Evolutionary conservation across 2,888 invertebrate genomes (phyloP).

Genomic region (Drosophila cracens): DNA sequence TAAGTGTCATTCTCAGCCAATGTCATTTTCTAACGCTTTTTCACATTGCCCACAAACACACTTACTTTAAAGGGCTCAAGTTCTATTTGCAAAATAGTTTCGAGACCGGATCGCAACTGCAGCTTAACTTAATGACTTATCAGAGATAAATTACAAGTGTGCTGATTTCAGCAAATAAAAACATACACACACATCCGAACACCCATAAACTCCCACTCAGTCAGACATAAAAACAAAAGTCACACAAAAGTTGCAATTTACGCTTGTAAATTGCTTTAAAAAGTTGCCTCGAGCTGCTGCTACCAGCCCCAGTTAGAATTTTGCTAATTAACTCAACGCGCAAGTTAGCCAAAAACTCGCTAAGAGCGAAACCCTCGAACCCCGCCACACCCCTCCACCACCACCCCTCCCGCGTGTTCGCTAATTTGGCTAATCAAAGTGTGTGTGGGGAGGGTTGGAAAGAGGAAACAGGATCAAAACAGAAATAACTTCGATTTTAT

Average conservation of each 20-base stretch:
- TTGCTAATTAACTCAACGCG: conserved; percentile 77
- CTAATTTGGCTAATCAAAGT: conserved; percentile 79
- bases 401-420: conserved; percentile 42
- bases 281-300: conserved; percentile 59
- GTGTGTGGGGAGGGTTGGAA: conserved; percentile 19
- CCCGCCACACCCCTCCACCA: background rate
- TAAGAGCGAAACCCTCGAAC: conserved; percentile 23
- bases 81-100: conserved; percentile 29
- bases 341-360: conserved; percentile 55
- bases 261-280: conserved; percentile 81
- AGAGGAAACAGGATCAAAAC: conserved; percentile 33
- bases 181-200: background rate
- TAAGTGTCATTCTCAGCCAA: conserved; percentile 3
- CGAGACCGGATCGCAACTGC: conserved; percentile 10
- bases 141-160: conserved; percentile 67
- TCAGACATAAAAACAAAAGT: conserved; percentile 45
- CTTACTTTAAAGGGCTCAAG: background rate
- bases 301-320: conserved; percentile 69
- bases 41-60: background rate
- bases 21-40: conserved; percentile 29
- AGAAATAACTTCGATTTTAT: conserved; percentile 71
- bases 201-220: background rate
- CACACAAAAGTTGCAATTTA: conserved; percentile 76
- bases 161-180: conserved; percentile 48
- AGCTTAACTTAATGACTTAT: conserved; percentile 69